Evolutionary conservation across 2,888 invertebrate genomes (phyloP).

Genomic region (Epirrita christyi): DNA sequence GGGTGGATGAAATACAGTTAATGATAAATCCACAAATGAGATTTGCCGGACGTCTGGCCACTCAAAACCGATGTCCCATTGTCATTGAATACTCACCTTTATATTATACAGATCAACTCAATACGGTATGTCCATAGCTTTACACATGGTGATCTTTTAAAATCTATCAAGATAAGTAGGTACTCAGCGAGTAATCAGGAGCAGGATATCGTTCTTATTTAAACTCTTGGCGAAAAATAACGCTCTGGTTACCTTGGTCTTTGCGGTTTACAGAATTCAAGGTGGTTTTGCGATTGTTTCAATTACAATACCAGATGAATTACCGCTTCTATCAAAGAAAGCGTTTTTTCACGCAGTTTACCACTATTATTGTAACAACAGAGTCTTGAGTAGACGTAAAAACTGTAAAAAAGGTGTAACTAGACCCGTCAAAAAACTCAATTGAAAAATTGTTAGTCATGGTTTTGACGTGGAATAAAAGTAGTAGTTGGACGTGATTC

Average conservation of each 20-base stretch:
- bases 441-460: constrained; percentile 33
- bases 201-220: not conserved
- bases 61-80: constrained; percentile 77
- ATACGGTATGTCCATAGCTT: constrained; percentile 57
- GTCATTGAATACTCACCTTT: constrained; percentile 81
- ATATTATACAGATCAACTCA: constrained; percentile 70
- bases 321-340: constrained; percentile 21
- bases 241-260: constrained; percentile 6
- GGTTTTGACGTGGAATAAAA: constrained; percentile 23
- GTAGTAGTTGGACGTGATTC: constrained; percentile 19
- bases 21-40: constrained; percentile 85
- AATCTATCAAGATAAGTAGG: not conserved
- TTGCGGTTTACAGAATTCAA: constrained; percentile 17
- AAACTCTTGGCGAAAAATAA: not conserved
- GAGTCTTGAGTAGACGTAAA: constrained; percentile 25
- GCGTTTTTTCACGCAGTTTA: constrained; percentile 23
- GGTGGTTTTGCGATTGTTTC: constrained; percentile 22
- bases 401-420: constrained; percentile 26
- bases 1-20: constrained; percentile 83
- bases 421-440: constrained; percentile 22
- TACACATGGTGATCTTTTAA: constrained; percentile 58
- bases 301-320: constrained; percentile 27
- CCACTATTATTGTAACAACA: constrained; percentile 25
- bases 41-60: constrained; percentile 82
- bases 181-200: not conserved